Conservation (phyloP, 1,140 invertebrate genomes). For the Ridgeia piscesae region DNA sequence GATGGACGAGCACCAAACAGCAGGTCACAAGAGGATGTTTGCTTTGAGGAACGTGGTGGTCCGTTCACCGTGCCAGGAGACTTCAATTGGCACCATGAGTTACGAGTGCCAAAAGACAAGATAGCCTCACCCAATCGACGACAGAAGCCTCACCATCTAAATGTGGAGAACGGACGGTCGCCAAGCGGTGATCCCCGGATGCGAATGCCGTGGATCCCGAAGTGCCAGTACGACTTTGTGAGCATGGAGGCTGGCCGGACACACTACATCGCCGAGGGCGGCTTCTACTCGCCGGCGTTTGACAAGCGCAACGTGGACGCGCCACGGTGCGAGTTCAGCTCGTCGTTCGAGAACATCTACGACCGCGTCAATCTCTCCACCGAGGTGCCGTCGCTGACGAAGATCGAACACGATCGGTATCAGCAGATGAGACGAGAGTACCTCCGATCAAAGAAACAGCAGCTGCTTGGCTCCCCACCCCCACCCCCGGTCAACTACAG, state of each 20-base stretch:
- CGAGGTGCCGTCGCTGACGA: slow-evolving; percentile 9
- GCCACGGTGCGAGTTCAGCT: not conserved
- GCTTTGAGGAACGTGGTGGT: not conserved
- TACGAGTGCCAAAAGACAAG: not conserved
- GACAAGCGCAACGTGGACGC: not conserved
- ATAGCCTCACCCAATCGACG: not conserved
- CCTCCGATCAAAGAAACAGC: not conserved
- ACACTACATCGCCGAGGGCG: not conserved
- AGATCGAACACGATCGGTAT: not conserved
- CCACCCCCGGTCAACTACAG: not conserved
- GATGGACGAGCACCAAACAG: not conserved
- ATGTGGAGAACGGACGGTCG: not conserved
- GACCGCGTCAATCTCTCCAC: slow-evolving; percentile 12
- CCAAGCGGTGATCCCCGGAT: not conserved
- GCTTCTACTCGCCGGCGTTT: not conserved
- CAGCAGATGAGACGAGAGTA: not conserved
- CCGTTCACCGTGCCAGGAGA: not conserved
- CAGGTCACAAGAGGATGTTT: not conserved
- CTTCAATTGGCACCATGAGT: not conserved
- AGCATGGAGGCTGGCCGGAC: not conserved
- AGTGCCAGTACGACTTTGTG: slow-evolving; percentile 14
- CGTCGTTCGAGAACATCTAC: slow-evolving; percentile 25
- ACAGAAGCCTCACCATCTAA: not conserved
- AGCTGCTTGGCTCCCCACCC: not conserved
- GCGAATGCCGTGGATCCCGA: not conserved